phyloP scores from a whole-genome alignment of 2,888 invertebrate species.

The Leptopilina drosophilae region DNA sequence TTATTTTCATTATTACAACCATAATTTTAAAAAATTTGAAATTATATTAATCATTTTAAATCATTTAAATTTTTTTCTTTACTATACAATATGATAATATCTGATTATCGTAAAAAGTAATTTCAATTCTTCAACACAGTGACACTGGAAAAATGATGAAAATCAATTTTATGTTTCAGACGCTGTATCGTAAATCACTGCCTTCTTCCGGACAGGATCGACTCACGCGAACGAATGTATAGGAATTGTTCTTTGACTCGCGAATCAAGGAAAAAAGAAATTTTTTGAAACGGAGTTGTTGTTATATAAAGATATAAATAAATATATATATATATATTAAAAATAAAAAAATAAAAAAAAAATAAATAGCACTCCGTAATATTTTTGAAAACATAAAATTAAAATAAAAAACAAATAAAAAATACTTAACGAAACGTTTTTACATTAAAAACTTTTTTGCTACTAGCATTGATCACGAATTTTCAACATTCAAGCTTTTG shows the following conservation, averaged over 20 bases:
- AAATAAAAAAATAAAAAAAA: neutral
- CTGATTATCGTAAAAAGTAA: too few relatives aligned
- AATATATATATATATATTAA: conserved; percentile 24
- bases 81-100: too few relatives aligned
- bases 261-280: conserved; percentile 37
- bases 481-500: conserved; percentile 39
- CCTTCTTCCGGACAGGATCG: conserved; percentile 36
- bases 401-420: neutral
- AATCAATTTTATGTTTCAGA: conserved; percentile 11
- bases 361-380: conserved; percentile 34
- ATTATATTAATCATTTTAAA: too few relatives aligned
- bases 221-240: conserved; percentile 34
- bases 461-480: conserved; percentile 40
- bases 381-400: conserved; percentile 26
- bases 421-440: conserved; percentile 32
- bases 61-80: too few relatives aligned
- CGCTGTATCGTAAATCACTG: conserved; percentile 19
- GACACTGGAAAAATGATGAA: too few relatives aligned
- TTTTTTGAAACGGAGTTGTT: conserved; percentile 24
- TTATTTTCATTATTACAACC: too few relatives aligned
- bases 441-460: conserved; percentile 41
- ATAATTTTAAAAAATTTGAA: too few relatives aligned
- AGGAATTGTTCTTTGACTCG: conserved; percentile 40
- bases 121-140: too few relatives aligned
- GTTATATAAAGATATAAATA: conserved; percentile 17